Base-by-base conservation (phyloP, 2,888 invertebrate species). In the Philereme transversata region DNA sequence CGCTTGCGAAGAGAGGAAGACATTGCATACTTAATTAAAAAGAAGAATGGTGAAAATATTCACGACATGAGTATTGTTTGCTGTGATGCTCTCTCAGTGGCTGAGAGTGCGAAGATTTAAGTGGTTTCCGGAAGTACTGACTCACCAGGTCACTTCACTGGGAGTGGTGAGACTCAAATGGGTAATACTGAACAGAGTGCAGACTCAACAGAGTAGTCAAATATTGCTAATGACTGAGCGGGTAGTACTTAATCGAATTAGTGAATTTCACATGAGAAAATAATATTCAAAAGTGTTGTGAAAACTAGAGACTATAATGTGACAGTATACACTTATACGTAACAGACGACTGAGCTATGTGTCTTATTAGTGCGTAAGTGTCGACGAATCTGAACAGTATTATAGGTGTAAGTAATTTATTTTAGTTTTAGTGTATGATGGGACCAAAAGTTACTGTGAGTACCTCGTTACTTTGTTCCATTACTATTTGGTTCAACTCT, bases 371-470 rank as follows among this genome's bases (percentile, higher is more conserved):
- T 51, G 10, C 48, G 9, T 73, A 70, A 66, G 65, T 54, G 63
- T 69, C 69, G 59, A 69, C 56, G 72, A 82, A 85, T 77, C 69
- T 76, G 77, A 82, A 74, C 91, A 91, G 91, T 91, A 91, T 91
- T 91, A 89, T 82, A 74, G 64, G 56, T 22, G 34, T 88, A 85
- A 85, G 81, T 75, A 75, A 88, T 81, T 83, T 87, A 87, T 85
- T 84, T 69, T 78, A 76, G 71, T 59, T 64, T 56, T 77, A 78
- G 71, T 65, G 22, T 65, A 72, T 76, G 72, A 72, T 82, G 90
- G 90, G 91, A 85, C 91, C 90, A 91, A 90, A 84, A 76, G 79
- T 81, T 84, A 87, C 82, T 88, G 86, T 88, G 86, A 86, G 77
- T 78, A 72, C 59, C 64, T 74, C 66, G 69, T 76, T 78, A 69